Evolutionary conservation across 2,113 vertebrate genomes (phyloP).

Genomic region (Scytalopus superciliaris): DNA sequence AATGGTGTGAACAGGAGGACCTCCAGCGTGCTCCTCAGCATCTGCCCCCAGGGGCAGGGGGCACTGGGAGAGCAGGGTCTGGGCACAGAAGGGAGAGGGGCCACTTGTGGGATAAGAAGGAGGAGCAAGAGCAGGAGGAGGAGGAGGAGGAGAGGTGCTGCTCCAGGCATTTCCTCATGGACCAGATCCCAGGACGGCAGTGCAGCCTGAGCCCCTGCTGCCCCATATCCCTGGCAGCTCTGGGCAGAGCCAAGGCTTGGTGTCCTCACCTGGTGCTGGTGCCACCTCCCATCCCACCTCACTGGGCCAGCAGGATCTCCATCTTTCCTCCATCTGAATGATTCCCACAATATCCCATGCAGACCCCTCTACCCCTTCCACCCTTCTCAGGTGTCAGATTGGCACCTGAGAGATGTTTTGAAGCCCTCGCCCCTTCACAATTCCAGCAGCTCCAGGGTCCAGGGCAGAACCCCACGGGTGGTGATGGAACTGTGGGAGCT

Average conservation of each 20-base stretch:
- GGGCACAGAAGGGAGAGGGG: background rate
- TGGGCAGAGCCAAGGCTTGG: background rate
- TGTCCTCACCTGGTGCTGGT: background rate
- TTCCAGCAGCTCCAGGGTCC: background rate
- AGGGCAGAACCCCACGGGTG: background rate
- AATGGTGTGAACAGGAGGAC: background rate
- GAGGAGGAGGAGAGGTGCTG: background rate
- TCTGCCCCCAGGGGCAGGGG: background rate
- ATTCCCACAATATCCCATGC: background rate
- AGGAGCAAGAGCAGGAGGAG: background rate
- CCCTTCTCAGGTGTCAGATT: too few species aligned
- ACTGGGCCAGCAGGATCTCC: background rate
- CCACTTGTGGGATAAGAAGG: background rate
- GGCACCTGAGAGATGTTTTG: background rate
- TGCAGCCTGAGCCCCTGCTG: background rate
- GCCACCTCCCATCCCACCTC: background rate
- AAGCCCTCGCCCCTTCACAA: background rate
- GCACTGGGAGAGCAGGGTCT: too few species aligned
- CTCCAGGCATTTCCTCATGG: background rate
- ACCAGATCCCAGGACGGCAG: rapidly evolving
- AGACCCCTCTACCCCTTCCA: background rate
- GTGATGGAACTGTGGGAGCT: background rate
- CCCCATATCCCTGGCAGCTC: background rate
- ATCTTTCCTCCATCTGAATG: background rate
- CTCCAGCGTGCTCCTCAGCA: background rate